Evolutionary conservation across 1,140 invertebrate genomes (phyloP).

Genomic region (Danaus plexippus): DNA sequence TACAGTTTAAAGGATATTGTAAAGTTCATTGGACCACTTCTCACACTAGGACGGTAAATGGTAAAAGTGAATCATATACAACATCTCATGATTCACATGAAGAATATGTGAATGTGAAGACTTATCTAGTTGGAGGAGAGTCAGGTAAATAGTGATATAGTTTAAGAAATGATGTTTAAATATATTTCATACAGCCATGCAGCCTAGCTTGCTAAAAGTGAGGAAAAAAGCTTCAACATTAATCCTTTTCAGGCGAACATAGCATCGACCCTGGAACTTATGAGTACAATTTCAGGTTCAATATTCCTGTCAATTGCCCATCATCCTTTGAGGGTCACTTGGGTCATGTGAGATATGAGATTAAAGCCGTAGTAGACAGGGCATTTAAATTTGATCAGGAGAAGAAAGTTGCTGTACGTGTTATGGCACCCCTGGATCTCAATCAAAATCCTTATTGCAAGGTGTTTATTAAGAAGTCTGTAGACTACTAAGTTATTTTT

Average conservation of each 20-base stretch:
- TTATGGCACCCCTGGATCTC: conserved; percentile 85
- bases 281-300: conserved; percentile 76
- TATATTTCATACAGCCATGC: background rate
- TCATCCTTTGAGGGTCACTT: conserved; percentile 87
- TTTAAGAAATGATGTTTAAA: background rate
- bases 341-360: conserved; percentile 83
- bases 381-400: conserved; percentile 90
- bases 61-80: conserved; percentile 72
- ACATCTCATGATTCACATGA: conserved; percentile 76
- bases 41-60: conserved; percentile 33
- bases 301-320: conserved; percentile 76
- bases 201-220: background rate
- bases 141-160: conserved; percentile 28
- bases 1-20: conserved; percentile 47
- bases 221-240: background rate
- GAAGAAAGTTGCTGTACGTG: conserved; percentile 82
- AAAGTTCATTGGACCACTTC: conserved; percentile 65
- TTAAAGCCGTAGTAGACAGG: conserved; percentile 85
- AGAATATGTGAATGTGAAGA: conserved; percentile 67
- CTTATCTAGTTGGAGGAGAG: conserved; percentile 40
- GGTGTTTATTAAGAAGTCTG: conserved; percentile 35
- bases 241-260: conserved; percentile 63
- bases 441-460: conserved; percentile 75
- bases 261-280: conserved; percentile 75
- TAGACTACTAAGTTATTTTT: background rate